phyloP scores from a whole-genome alignment of 2,797 vertebrate genomes.

The Oreortyx pictus region DNA sequence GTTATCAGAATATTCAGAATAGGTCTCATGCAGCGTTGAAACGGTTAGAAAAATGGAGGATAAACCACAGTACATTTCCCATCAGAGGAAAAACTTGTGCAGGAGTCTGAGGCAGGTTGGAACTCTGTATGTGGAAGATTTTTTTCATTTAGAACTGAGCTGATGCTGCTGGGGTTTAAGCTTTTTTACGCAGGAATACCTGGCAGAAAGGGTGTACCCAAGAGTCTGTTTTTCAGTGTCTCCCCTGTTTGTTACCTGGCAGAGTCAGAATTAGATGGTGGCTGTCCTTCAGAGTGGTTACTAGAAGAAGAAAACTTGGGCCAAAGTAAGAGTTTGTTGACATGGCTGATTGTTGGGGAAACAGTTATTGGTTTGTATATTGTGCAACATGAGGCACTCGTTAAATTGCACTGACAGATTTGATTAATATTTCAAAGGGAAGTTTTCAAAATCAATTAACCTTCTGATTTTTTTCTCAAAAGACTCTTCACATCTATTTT shows the following conservation, averaged over 20 bases:
- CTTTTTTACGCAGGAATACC: background rate
- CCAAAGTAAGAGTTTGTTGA: constrained; percentile 20
- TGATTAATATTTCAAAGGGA: background rate
- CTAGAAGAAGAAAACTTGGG: constrained; percentile 11
- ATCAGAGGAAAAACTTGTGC: background rate
- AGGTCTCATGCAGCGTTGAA: constrained; percentile 32
- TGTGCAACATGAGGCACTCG: background rate
- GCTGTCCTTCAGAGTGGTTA: constrained; percentile 34
- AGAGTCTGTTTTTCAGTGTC: background rate
- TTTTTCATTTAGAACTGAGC: background rate
- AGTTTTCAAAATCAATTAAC: background rate
- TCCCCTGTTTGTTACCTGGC: background rate
- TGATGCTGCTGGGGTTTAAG: background rate
- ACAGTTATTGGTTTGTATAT: background rate
- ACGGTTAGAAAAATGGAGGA: background rate
- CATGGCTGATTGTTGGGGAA: constrained; percentile 21
- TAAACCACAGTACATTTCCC: background rate
- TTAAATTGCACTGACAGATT: background rate
- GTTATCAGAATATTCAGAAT: constrained; percentile 53
- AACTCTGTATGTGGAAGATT: background rate
- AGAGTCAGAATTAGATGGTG: background rate
- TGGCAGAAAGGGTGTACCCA: background rate
- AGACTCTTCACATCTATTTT: background rate
- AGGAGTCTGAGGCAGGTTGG: background rate
- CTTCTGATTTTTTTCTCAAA: background rate